Evolutionary conservation across 2,888 invertebrate species (phyloP), one percentile per base, ranked within the genome.

Genomic region (Eupithecia abbreviata): DNA sequence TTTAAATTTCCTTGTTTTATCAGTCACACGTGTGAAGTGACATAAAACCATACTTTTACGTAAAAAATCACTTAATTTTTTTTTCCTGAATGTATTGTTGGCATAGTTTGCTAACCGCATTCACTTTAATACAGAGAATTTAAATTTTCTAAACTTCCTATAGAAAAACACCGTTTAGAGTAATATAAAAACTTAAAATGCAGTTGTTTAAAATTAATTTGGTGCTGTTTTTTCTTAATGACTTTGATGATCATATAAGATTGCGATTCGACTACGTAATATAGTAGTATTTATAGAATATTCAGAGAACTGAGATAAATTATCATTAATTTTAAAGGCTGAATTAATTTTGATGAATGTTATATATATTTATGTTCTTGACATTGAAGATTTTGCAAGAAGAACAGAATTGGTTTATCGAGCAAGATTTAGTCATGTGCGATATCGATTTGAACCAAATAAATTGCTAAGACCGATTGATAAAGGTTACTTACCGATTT

Each of bases 401-500:
- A 42, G 42, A 15, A 42, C 67, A 10, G 67, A 68, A 68, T 43
- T 45, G 18, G 68, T n/a, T n/a, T 69, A 68, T 68, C 47, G 12
- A 45, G 15, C 43, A 47, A 18, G 69, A 4, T 58, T 58, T 18
- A 58, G 55, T 9, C 55, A 58, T 18, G 18, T 58, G 55, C 45
- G 66, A n/a, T 77, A 73, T 74, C 12, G 58, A 72, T 77, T 76
- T 18, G 73, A 72, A 72, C 45, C 15, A 75, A 75, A 65, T 76
- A 72, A 77, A 73, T 71, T 9, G 47, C 42, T 12, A 55, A 66
- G 47, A 67, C 62, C 58, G 66, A 58, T 69, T 67, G 73, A 80
- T 75, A 78, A 77, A 76, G 76, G 75, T 78, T 77, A 94, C 95
- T 95, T 87, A 95, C 95, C 95, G 91, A 91, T 90, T 91, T 93